Conservation (phyloP, 2,113 vertebrate species). For the Perca schrenkii region DNA sequence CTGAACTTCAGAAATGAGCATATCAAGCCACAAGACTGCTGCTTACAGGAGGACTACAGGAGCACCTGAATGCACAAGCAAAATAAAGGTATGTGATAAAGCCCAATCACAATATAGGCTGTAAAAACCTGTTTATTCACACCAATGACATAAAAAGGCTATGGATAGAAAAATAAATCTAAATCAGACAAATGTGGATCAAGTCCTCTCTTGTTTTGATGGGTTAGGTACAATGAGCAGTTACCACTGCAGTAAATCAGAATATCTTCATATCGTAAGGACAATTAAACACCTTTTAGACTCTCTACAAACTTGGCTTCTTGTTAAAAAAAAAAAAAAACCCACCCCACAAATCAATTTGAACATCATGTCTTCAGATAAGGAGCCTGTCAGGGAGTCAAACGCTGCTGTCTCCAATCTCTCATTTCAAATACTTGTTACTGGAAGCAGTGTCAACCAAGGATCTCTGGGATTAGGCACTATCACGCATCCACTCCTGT, state of each 20-base stretch:
- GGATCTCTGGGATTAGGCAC: constrained; percentile 62
- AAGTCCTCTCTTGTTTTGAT: not conserved
- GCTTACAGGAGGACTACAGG: not conserved
- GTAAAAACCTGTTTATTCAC: not conserved
- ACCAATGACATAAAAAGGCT: not conserved
- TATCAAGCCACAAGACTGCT: constrained; percentile 4
- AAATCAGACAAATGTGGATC: not conserved
- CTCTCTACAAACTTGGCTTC: not conserved
- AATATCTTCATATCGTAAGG: constrained; percentile 13
- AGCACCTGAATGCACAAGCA: constrained; percentile 10
- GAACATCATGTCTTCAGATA: constrained; percentile 13
- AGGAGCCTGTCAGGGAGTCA: constrained; percentile 26
- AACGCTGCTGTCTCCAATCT: constrained; percentile 28
- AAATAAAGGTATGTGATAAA: not conserved
- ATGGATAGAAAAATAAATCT: not conserved
- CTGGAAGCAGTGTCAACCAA: constrained; percentile 53
- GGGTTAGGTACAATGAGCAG: not conserved
- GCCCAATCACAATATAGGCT: not conserved
- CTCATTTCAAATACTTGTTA: constrained; percentile 55
- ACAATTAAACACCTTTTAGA: constrained; percentile 28
- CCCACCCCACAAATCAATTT: constrained; percentile 22
- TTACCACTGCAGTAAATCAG: not conserved
- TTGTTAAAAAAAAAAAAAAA: not conserved
- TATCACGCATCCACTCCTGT: constrained; percentile 67
- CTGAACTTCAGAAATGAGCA: constrained; percentile 31